Evolutionary conservation across 2,888 invertebrate species (phyloP).

Genomic region (Platypus cylindrus): DNA sequence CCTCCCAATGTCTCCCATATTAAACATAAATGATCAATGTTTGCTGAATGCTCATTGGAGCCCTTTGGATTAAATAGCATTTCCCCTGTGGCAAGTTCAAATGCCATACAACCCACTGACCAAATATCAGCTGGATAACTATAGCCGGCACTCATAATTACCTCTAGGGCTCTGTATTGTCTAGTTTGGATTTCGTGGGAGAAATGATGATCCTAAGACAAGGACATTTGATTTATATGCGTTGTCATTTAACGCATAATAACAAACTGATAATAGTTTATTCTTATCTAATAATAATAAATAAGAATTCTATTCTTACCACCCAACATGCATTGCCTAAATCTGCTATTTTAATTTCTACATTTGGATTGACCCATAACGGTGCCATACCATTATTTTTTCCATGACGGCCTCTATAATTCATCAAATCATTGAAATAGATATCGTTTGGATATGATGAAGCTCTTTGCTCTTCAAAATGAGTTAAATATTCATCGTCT

Average conservation of each 20-base stretch:
- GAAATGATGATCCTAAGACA: slow-evolving; percentile 55
- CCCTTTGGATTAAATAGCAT: slow-evolving; percentile 75
- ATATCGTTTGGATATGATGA: slow-evolving; percentile 26
- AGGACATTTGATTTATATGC: too few relatives aligned
- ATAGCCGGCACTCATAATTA: slow-evolving; percentile 64
- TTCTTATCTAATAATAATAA: too few relatives aligned
- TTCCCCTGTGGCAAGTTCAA: slow-evolving; percentile 79
- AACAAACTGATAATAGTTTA: too few relatives aligned
- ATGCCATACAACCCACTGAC: slow-evolving; percentile 77
- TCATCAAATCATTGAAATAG: slow-evolving; percentile 22
- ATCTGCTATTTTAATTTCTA: slow-evolving; percentile 71
- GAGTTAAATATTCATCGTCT: slow-evolving; percentile 19
- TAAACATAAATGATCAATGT: slow-evolving; percentile 77
- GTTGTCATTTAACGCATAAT: too few relatives aligned
- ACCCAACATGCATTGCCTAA: slow-evolving; percentile 77
- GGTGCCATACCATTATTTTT: slow-evolving; percentile 26
- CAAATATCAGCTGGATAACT: slow-evolving; percentile 73
- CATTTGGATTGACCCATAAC: slow-evolving; percentile 37
- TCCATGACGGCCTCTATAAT: slow-evolving; percentile 22
- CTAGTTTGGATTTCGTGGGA: slow-evolving; percentile 64
- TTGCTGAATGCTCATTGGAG: slow-evolving; percentile 53
- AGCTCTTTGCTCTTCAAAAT: slow-evolving; percentile 20
- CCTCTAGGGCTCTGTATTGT: slow-evolving; percentile 71
- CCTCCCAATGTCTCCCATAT: slow-evolving; percentile 71
- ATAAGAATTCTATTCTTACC: slow-evolving; percentile 38